A percentile compares a stretch with the other conserved stretches of the same genome.
These are phyloP conservation scores for Pseudomyrmex flavicornis DNA, from an alignment of 1,140 invertebrate species.

Conservation along the genomic window DNA sequence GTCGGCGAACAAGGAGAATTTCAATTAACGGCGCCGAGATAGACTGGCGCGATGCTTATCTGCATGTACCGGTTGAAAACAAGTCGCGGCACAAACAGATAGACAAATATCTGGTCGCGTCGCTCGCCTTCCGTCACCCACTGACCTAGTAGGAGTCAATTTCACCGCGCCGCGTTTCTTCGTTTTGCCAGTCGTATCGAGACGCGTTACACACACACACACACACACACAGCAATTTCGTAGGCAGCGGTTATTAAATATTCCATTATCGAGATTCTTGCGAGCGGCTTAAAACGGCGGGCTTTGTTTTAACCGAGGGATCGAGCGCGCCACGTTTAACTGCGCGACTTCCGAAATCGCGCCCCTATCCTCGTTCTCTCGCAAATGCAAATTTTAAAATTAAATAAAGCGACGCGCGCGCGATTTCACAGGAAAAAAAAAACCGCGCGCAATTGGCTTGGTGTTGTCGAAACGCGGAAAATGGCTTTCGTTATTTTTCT, in stretches of 20 bases:
- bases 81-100: constrained; percentile 8
- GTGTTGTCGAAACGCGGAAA: too few species aligned
- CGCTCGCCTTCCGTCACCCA: constrained; percentile 72
- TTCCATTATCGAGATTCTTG: constrained; percentile 50
- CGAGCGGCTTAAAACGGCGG: constrained; percentile 16
- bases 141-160: constrained; percentile 78
- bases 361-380: not conserved
- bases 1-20: constrained; percentile 23
- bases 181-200: constrained; percentile 16
- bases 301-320: constrained; percentile 17
- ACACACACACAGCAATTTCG: not conserved
- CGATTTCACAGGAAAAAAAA: not conserved
- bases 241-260: constrained; percentile 52
- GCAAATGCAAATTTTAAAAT: constrained; percentile 25
- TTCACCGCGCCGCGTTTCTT: constrained; percentile 72
- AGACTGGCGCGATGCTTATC: constrained; percentile 23
- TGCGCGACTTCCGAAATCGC: constrained; percentile 29
- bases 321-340: not conserved
- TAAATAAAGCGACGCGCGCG: not conserved
- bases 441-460: not conserved
- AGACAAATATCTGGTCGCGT: constrained; percentile 36
- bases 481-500: too few species aligned
- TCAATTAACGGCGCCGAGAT: constrained; percentile 32
- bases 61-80: constrained; percentile 22
- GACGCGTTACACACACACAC: not conserved